These are phyloP conservation scores for Pseudorhiza aurosa DNA, from an alignment of 30 jellyfish, hydroid and myxozoan species.

Conservation along the genomic window DNA sequence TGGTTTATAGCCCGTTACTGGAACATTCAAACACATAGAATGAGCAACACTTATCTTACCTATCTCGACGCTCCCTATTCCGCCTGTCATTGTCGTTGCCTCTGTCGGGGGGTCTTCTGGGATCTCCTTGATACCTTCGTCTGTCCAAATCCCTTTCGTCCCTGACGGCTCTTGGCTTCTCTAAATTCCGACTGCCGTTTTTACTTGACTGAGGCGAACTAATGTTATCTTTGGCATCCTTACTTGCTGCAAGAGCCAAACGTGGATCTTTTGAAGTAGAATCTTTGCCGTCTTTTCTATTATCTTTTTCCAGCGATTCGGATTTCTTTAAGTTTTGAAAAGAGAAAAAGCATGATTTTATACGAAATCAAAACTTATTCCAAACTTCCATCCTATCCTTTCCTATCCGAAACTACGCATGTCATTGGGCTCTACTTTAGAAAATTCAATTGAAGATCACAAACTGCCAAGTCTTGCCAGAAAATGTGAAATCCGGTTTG, in stretches of 20 bases:
- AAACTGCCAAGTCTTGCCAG: too few species aligned
- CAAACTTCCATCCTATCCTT: too few species aligned
- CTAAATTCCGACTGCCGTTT: neutral
- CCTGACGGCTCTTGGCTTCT: conserved; percentile 21
- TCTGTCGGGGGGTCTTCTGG: conserved; percentile 33
- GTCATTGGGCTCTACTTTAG: too few species aligned
- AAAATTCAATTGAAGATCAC: too few species aligned
- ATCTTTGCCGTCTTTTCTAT: neutral
- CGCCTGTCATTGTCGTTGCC: conserved; percentile 42
- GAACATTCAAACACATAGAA: too few species aligned
- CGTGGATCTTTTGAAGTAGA: conserved; percentile 22
- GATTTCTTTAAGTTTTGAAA: too few species aligned
- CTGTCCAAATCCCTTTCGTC: conserved; percentile 43
- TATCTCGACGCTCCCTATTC: conserved; percentile 56
- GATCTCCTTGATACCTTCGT: conserved; percentile 21
- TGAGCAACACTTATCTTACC: conserved; percentile 40
- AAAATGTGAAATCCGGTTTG: too few species aligned
- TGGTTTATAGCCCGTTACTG: too few species aligned
- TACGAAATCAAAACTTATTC: too few species aligned
- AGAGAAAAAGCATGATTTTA: too few species aligned
- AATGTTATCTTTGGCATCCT: conserved; percentile 18
- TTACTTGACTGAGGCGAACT: conserved; percentile 20
- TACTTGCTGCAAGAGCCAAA: conserved; percentile 5
- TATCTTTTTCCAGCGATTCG: neutral
- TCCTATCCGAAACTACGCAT: too few species aligned